Evolutionary conservation across 2,888 invertebrate species (phyloP).

Genomic region (Brenthis ino): DNA sequence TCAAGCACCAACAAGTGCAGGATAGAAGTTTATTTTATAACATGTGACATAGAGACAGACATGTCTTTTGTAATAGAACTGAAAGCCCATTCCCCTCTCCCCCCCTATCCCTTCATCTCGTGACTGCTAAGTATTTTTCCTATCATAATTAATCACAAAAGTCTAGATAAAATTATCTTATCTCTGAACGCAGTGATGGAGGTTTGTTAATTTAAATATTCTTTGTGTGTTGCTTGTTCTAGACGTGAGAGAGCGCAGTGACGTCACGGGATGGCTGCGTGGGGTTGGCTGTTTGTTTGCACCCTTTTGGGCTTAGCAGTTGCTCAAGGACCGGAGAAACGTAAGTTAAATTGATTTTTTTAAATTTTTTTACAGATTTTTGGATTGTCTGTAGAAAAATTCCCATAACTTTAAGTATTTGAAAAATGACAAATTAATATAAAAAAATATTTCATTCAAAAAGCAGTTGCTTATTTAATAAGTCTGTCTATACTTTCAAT

Average conservation of each 20-base stretch:
- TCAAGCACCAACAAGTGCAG: too few relatives aligned
- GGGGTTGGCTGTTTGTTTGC: slow-evolving; percentile 49
- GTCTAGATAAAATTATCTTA: slow-evolving; percentile 68
- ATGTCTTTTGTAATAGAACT: too few relatives aligned
- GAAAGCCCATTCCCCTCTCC: slow-evolving; percentile 31
- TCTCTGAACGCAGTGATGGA: slow-evolving; percentile 45
- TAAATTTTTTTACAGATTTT: not conserved
- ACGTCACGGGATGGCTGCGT: slow-evolving; percentile 46
- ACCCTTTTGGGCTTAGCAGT: slow-evolving; percentile 51
- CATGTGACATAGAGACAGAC: too few relatives aligned
- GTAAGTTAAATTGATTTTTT: slow-evolving; percentile 49
- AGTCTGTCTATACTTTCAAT: too few relatives aligned
- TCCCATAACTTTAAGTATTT: too few relatives aligned
- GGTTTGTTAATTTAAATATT: slow-evolving; percentile 52
- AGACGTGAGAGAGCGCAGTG: slow-evolving; percentile 58
- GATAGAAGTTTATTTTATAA: too few relatives aligned
- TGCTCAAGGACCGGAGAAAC: slow-evolving; percentile 62
- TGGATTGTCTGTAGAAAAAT: not conserved
- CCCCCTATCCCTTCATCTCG: slow-evolving; percentile 59
- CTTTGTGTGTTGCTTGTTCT: slow-evolving; percentile 47
- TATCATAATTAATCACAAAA: slow-evolving; percentile 67
- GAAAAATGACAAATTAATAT: too few relatives aligned
- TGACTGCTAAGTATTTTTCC: slow-evolving; percentile 73
- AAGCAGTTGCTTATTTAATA: too few relatives aligned
- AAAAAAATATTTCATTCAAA: too few relatives aligned